Evolutionary conservation across 2,888 invertebrate genomes (phyloP), one percentile per base, ranked within the genome.

Genomic region (Hypercompe scribonia): DNA sequence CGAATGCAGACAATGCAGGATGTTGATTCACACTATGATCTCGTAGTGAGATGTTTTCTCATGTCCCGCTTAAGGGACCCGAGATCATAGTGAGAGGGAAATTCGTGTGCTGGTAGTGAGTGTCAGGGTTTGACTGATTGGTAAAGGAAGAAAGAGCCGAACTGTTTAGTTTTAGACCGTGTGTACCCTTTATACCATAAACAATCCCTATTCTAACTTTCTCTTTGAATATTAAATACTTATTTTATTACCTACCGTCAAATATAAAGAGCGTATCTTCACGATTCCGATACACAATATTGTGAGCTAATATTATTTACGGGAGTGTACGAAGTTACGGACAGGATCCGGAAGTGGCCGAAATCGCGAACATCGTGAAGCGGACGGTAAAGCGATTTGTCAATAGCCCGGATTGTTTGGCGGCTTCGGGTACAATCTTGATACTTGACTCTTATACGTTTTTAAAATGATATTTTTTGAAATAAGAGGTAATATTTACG

Each of bases 371-470:
- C 36, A 54, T 79, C 77, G 76, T 81, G 78, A 78, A 78, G 80
- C 71, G 72, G 71, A 75, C 80, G 76, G 79, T 75, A 81, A 86
- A 88, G 83, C 87, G 84, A 86, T 88, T 87, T 87, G 88, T 88
- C 88, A 86, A 88, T 88, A 85, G 78, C 63, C 67, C 18, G 15
- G 72, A 72, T 68, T 24, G 18, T 54, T 39, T 69, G 42, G 66
- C 11, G 28, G 54, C 18, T 39, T 66, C 18, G 63, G 13, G 21
- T 21, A n/a, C 28, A 2, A 46, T 75, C 72, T 82, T 82, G 82
- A 83, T 78, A 82, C 80, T 82, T 80, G 69, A n/a, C 15, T 4
- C 3, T 10, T n/a, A 34, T 8, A 42, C 10, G 42, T 50, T 67
- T 50, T n/a, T n/a, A 33, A n/a, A 50, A 11, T 31, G 4, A 33